These are phyloP conservation scores for Listronotus oregonensis DNA, from an alignment of 1,140 invertebrate genomes.

Conservation along the genomic window DNA sequence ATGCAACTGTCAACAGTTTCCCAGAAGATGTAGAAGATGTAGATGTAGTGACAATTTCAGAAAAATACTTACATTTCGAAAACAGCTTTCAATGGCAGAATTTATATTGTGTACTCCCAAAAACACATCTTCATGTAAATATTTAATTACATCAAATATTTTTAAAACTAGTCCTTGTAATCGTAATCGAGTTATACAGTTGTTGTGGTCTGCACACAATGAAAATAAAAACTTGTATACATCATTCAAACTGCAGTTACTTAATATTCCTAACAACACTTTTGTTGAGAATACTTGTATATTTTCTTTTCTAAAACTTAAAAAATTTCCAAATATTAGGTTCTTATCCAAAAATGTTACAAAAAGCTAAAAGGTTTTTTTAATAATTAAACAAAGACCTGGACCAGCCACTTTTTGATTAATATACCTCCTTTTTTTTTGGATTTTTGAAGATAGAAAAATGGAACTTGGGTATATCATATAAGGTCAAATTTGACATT, in stretches of 20 bases:
- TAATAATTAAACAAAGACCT: too few relatives aligned
- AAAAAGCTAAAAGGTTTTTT: too few relatives aligned
- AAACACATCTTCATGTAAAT: conserved; percentile 62
- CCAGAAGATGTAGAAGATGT: too few relatives aligned
- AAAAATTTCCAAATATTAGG: conserved; percentile 31
- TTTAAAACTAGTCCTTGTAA: conserved; percentile 63
- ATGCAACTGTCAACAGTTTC: too few relatives aligned
- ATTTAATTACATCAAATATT: conserved; percentile 61
- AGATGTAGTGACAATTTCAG: too few relatives aligned
- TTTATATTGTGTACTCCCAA: conserved; percentile 61
- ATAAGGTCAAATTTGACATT: too few relatives aligned
- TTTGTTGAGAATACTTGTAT: conserved; percentile 65
- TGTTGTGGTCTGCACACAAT: conserved; percentile 69
- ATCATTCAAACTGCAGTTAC: conserved; percentile 63
- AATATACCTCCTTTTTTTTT: too few relatives aligned
- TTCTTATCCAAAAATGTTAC: too few relatives aligned
- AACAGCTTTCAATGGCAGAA: conserved; percentile 65
- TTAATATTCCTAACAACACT: conserved; percentile 65
- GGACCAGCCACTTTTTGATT: too few relatives aligned
- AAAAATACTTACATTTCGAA: conserved; percentile 63
- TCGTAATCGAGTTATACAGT: conserved; percentile 64
- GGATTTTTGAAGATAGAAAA: too few relatives aligned
- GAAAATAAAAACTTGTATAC: conserved; percentile 69
- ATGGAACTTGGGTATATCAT: too few relatives aligned
- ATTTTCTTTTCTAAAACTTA: conserved; percentile 56